Evolutionary conservation across 2,888 invertebrate species (phyloP).

Genomic region (Zaprionus obscuricornis): DNA sequence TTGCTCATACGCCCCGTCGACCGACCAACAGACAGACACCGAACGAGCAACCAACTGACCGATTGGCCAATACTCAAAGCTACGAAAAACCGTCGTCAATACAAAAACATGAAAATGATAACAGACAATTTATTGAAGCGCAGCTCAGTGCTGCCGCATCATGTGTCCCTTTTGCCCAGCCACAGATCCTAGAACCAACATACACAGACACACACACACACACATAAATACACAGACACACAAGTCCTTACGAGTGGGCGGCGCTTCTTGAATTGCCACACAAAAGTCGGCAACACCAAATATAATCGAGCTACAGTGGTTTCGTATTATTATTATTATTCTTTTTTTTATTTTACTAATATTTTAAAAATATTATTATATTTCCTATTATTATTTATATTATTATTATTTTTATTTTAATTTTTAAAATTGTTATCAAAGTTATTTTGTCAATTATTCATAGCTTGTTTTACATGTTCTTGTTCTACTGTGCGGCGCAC

Average conservation of each 20-base stretch:
- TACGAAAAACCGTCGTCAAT: conserved; percentile 64
- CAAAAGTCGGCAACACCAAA: conserved; percentile 35
- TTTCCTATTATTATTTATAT: too few species aligned
- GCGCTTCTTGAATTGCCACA: conserved; percentile 17
- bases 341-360: background rate
- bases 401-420: background rate
- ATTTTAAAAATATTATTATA: too few species aligned
- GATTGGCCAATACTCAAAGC: conserved; percentile 15
- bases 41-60: background rate
- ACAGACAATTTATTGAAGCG: conserved; percentile 74
- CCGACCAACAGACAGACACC: background rate
- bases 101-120: conserved; percentile 74
- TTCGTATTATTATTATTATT: background rate
- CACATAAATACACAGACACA: background rate
- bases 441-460: too few species aligned
- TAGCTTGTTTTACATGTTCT: background rate
- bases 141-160: conserved; percentile 36
- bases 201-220: conserved; percentile 7
- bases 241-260: conserved; percentile 35
- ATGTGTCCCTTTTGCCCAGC: conserved; percentile 5
- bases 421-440: background rate
- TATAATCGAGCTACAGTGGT: conserved; percentile 29
- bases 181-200: conserved; percentile 2
- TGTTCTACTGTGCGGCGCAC: conserved; percentile 17
- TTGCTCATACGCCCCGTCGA: conserved; percentile 55